Percentiles rank a stretch among this genome's conserved stretches.
phyloP scores from a whole-genome alignment of 2,888 invertebrate species.

The Drosophila siamana region DNA sequence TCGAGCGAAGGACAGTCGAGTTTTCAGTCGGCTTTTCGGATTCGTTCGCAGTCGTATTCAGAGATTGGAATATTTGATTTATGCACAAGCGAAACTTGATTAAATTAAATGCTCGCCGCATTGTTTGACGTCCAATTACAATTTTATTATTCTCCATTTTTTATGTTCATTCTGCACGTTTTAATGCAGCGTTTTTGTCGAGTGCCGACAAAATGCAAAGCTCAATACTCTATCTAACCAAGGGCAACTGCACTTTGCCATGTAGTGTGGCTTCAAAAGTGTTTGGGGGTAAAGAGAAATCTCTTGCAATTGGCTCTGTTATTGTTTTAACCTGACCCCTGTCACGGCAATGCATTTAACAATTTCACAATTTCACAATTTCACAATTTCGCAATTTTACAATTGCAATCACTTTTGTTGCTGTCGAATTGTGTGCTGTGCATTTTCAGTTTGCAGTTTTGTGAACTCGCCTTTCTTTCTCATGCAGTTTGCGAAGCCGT shows the following conservation, averaged over 20 bases:
- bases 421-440: constrained; percentile 29
- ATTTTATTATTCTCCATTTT: constrained; percentile 19
- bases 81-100: constrained; percentile 53
- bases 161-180: background rate
- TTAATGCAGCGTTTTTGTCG: background rate
- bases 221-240: background rate
- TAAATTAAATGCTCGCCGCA: constrained; percentile 54
- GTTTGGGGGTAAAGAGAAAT: background rate
- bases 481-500: background rate
- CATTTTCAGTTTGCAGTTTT: background rate
- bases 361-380: constrained; percentile 9
- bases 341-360: constrained; percentile 1
- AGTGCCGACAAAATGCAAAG: background rate
- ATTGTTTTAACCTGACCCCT: constrained; percentile 10
- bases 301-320: background rate
- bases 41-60: constrained; percentile 10
- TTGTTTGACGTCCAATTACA: constrained; percentile 47
- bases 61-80: constrained; percentile 46
- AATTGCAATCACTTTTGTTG: constrained; percentile 6
- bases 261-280: background rate
- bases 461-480: constrained; percentile 9
- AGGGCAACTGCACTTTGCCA: background rate
- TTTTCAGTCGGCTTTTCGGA: background rate
- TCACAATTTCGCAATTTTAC: constrained; percentile 16
- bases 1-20: too few relatives aligned